Evolutionary conservation across 2,113 vertebrate genomes (phyloP).

Genomic region (Myrmophylax atrothorax): DNA sequence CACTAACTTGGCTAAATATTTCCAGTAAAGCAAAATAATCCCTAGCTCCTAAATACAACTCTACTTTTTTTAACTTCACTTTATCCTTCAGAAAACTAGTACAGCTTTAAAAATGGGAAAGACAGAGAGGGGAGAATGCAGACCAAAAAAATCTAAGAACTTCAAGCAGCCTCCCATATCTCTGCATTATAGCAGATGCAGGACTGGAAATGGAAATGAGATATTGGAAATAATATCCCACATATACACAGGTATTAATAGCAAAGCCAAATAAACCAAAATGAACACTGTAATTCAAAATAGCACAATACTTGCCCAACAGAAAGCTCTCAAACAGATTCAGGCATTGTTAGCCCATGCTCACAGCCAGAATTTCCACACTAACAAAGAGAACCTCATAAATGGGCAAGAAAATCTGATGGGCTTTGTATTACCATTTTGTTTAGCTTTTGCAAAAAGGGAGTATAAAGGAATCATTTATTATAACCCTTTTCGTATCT

Average conservation of each 20-base stretch:
- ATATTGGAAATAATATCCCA: not conserved
- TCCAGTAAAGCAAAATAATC: constrained; percentile 56
- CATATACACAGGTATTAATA: not conserved
- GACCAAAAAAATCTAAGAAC: not conserved
- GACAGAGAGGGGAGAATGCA: not conserved
- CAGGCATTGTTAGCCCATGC: not conserved
- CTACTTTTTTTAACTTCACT: constrained; percentile 19
- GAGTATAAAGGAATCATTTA: not conserved
- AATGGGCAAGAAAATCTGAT: not conserved
- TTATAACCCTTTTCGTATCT: not conserved
- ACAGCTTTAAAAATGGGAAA: not conserved
- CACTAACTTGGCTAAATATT: constrained; percentile 57
- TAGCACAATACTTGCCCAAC: not conserved
- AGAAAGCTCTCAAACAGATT: not conserved
- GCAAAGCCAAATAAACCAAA: not conserved
- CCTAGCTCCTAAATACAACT: constrained; percentile 38
- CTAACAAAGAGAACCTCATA: not conserved
- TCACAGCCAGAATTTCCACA: not conserved
- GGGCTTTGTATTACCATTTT: not conserved
- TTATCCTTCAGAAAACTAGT: constrained; percentile 3
- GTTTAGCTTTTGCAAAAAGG: not conserved
- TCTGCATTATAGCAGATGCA: not conserved
- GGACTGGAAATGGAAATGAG: not conserved
- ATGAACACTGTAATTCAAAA: not conserved
- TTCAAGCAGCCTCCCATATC: not conserved